Conservation (phyloP, 2,797 vertebrate genomes). For the Hemibagrus guttatus region DNA sequence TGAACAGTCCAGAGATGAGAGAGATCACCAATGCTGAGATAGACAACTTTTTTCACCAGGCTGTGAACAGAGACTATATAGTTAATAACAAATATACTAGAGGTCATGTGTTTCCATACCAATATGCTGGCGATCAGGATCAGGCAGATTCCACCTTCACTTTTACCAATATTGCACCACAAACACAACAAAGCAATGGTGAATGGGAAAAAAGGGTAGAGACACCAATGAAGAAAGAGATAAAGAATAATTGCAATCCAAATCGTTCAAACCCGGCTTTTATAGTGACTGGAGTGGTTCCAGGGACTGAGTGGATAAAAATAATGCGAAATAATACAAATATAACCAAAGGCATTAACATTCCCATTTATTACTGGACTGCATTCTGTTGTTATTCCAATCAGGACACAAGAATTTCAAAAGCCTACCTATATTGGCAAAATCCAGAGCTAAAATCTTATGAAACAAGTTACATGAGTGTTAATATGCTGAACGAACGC, state of each 20-base stretch:
- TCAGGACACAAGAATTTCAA: background rate
- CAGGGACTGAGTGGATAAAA: background rate
- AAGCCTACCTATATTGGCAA: background rate
- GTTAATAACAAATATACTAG: background rate
- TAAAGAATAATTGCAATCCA: background rate
- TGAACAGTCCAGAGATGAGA: background rate
- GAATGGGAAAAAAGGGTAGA: background rate
- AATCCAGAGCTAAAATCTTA: background rate
- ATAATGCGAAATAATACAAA: background rate
- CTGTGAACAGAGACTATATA: conserved; percentile 19
- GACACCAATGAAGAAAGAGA: background rate
- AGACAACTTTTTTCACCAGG: background rate
- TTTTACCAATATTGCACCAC: conserved; percentile 10
- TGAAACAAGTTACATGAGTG: background rate
- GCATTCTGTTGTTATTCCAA: background rate
- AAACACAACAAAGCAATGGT: background rate
- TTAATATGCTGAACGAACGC: background rate
- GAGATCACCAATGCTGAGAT: background rate
- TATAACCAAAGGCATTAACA: background rate
- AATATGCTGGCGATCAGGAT: background rate
- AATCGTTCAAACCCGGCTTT: background rate
- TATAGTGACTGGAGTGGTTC: conserved; percentile 24
- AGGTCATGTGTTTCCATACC: conserved; percentile 22
- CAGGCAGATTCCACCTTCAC: conserved; percentile 25
- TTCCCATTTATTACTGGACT: conserved; percentile 23